Conservation (phyloP, 2,113 vertebrate species). For the Cricetomys ansorgei region DNA sequence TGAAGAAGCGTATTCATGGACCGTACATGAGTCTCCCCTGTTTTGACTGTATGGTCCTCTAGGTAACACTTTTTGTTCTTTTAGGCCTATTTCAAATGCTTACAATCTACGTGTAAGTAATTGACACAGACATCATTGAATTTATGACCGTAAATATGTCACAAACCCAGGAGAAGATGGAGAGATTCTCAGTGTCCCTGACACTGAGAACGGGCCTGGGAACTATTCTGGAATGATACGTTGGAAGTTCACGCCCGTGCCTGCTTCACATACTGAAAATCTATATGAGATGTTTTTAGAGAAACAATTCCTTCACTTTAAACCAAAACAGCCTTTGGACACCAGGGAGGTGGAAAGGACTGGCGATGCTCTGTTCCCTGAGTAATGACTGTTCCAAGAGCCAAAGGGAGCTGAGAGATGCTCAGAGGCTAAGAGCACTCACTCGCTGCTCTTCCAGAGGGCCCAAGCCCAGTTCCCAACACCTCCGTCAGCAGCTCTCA, state of each 20-base stretch:
- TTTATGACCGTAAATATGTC: not conserved
- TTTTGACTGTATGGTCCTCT: not conserved
- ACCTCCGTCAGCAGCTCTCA: not conserved
- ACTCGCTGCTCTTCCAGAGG: not conserved
- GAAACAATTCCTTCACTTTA: not conserved
- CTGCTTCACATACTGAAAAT: not conserved
- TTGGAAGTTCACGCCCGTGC: not conserved
- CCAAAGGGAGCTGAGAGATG: no score
- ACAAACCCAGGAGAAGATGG: not conserved
- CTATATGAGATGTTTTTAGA: not conserved
- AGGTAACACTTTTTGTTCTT: not conserved
- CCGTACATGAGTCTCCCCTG: not conserved
- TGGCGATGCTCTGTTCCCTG: not conserved
- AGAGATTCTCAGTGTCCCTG: no score
- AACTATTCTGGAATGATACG: not conserved
- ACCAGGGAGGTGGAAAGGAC: not conserved
- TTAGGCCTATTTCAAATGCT: constrained; percentile 34
- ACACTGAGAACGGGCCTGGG: not conserved
- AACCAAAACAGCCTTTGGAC: not conserved
- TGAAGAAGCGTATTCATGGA: not conserved
- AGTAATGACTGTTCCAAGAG: not conserved
- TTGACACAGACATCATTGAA: not conserved
- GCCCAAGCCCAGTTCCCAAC: not conserved
- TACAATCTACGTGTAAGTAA: not conserved
- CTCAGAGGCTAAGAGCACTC: not conserved